These are phyloP conservation scores for Eurytoma californica DNA, from an alignment of 2,888 invertebrate species.

Conservation along the genomic window DNA sequence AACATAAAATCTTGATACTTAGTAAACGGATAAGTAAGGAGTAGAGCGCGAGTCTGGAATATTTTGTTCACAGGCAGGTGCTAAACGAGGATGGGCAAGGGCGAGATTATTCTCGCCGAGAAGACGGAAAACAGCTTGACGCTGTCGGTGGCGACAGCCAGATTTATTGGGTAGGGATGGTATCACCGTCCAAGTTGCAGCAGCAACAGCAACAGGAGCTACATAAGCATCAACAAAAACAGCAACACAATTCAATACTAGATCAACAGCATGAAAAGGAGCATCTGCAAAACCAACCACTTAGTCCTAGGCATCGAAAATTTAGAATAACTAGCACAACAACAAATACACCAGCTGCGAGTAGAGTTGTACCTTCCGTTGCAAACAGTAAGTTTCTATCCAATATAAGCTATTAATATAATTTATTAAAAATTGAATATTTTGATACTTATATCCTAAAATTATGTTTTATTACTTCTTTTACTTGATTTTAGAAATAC, in stretches of 20 bases:
- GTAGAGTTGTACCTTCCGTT: too few relatives aligned
- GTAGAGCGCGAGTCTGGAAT: too few relatives aligned
- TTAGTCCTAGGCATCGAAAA: too few relatives aligned
- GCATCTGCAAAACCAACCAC: background rate
- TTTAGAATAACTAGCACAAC: background rate
- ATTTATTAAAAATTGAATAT: too few relatives aligned
- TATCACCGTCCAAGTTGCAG: constrained; percentile 74
- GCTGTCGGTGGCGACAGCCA: constrained; percentile 61
- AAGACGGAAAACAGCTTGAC: constrained; percentile 60
- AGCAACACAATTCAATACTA: background rate
- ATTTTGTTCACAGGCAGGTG: too few relatives aligned
- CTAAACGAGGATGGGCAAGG: constrained; percentile 43
- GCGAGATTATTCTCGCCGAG: constrained; percentile 24
- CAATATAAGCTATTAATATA: too few relatives aligned
- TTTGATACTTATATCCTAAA: too few relatives aligned
- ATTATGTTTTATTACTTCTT: background rate
- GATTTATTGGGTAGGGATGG: constrained; percentile 72
- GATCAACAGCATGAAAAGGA: background rate
- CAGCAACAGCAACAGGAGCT: constrained; percentile 66
- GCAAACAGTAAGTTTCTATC: too few relatives aligned
- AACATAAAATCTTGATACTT: too few relatives aligned
- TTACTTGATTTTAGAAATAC: constrained; percentile 63
- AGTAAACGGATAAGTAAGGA: too few relatives aligned
- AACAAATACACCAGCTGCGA: background rate
- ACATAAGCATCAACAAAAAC: constrained; percentile 9